Base-by-base conservation (phyloP, 2,797 vertebrate genomes). In the Tragelaphus oryx region DNA sequence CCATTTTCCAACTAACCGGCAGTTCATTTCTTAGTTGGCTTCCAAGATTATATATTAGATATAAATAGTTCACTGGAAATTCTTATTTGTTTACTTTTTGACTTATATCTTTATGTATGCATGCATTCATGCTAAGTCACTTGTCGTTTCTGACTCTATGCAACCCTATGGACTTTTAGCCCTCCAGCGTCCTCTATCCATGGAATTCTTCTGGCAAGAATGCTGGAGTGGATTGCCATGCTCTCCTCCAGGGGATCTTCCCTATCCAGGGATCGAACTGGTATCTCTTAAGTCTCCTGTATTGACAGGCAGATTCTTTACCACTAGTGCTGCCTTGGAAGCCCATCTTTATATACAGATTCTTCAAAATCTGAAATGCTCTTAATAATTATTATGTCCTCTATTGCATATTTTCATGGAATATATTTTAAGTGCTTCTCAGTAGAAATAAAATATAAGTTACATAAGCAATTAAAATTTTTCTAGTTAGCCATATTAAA, bases 81-180 rank as follows among this genome's bases (percentile, higher is more conserved):
- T 78, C 9, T 84, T 89, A 44, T 37, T 93, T 92, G 33, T 93
- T 92, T 96, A 6, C 18, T 57, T 93, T 85, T 91, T 91, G 59
- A 79, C 68, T 80, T 75, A 16, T 46, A 17, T 52, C 22, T 68
- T 68, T 68, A 68, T 68, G 33, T 68, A 68, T 68, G 62, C 62
- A 37, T 37, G 62, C 62, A 37, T 37, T 68, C 0, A 3, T 68
- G n/a, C 33, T 68, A 22, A 68, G 62, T 37, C 0, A 0, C 62
- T 37, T 68, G n/a, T 68, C 2, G 2, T 37, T 33, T 37, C 62
- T 11, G 17, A 68, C 33, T 22, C 62, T 68, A 11, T 68, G 62
- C 2, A 10, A 22, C 62, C 8, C n/a, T 68, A 6, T 37, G n/a
- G 62, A 37, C 33, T 68, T 37, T 68, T 68, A 68, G 9, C 62